A percentile compares a stretch with the other conserved stretches of the same genome.
phyloP scores from a whole-genome alignment of 2,113 vertebrate species.

The Pollachius pollachius region DNA sequence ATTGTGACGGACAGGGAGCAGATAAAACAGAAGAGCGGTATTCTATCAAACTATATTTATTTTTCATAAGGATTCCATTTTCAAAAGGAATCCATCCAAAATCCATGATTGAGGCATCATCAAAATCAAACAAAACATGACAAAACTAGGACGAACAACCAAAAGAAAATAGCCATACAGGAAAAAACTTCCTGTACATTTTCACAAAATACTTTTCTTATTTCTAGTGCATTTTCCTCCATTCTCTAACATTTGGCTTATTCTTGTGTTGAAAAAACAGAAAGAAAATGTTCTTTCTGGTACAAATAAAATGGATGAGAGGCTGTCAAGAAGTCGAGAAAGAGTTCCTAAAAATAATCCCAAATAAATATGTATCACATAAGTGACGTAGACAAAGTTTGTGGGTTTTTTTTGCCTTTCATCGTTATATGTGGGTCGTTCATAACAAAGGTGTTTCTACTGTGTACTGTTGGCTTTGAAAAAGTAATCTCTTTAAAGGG shows the following conservation, averaged over 20 bases:
- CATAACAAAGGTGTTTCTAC: slow-evolving; percentile 4
- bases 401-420: slow-evolving; percentile 12
- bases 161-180: slow-evolving; percentile 28
- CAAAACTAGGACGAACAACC: slow-evolving; percentile 38
- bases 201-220: slow-evolving; percentile 45
- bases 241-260: slow-evolving; percentile 71
- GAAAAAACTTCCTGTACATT: slow-evolving; percentile 34
- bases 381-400: background rate
- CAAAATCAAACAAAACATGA: slow-evolving; percentile 39
- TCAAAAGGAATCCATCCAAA: slow-evolving; percentile 40
- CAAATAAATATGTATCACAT: slow-evolving; percentile 1
- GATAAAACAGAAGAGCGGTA: slow-evolving; percentile 18
- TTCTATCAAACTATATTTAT: slow-evolving; percentile 71
- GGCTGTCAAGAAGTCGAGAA: slow-evolving; percentile 5
- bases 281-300: slow-evolving; percentile 24
- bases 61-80: slow-evolving; percentile 54
- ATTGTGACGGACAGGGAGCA: slow-evolving; percentile 30
- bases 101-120: slow-evolving; percentile 27
- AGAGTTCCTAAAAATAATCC: slow-evolving; percentile 17
- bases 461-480: background rate
- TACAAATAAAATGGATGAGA: slow-evolving; percentile 24
- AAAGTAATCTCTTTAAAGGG: background rate
- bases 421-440: background rate
- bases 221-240: slow-evolving; percentile 58
- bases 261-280: slow-evolving; percentile 51